These are phyloP conservation scores for Berghia stephanieae DNA, from an alignment of 1,140 invertebrate species.

Conservation along the genomic window DNA sequence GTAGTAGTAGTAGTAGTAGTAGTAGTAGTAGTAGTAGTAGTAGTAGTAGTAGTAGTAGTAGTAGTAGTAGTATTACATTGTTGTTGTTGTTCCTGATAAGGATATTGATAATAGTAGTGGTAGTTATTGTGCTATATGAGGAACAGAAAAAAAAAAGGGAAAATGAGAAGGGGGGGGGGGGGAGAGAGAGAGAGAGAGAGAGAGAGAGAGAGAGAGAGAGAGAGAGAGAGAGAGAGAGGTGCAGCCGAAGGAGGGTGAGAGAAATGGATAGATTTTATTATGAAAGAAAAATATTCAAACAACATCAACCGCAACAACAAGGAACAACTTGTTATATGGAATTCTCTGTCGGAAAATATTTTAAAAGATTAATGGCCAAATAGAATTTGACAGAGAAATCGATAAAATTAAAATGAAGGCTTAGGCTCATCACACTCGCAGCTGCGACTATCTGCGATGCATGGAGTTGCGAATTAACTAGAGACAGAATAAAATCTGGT, in stretches of 20 bases:
- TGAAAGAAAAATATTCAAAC: neutral
- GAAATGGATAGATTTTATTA: neutral
- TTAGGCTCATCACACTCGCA: too few relatives aligned
- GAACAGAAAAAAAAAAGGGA: neutral
- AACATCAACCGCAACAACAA: neutral
- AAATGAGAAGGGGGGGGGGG: neutral
- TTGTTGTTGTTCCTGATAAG: constrained; percentile 38
- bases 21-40: too few relatives aligned
- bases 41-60: too few relatives aligned
- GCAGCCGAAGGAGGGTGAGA: constrained; percentile 4
- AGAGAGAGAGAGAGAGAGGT: constrained; percentile 13
- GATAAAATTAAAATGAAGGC: too few relatives aligned
- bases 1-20: too few relatives aligned
- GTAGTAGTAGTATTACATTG: too few relatives aligned
- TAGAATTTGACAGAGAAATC: neutral
- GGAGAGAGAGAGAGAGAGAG: constrained; percentile 8
- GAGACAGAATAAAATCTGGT: neutral
- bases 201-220: constrained; percentile 14
- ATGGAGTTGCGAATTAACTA: too few relatives aligned
- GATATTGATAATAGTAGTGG: constrained; percentile 41
- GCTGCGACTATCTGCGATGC: too few relatives aligned
- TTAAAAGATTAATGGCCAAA: neutral
- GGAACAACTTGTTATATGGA: neutral
- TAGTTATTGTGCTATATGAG: constrained; percentile 40
- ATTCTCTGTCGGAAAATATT: neutral